Evolutionary conservation across 2,888 invertebrate species (phyloP).

Genomic region (Andrena flavipes): DNA sequence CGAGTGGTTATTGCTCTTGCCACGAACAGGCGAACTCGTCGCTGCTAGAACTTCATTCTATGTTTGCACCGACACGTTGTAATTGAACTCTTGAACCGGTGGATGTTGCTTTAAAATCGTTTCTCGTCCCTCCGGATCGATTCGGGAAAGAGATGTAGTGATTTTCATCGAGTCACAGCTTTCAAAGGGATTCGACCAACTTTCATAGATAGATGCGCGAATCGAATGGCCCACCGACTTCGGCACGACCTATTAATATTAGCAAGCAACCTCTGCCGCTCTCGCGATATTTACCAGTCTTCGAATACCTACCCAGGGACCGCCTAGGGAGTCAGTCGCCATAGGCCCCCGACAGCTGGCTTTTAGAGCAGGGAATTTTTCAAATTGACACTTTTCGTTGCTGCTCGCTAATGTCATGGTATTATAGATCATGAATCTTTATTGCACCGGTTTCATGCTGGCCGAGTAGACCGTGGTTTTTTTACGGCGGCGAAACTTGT

Average conservation of each 20-base stretch:
- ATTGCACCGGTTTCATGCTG: slow-evolving; percentile 60
- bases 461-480: slow-evolving; percentile 23
- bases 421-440: slow-evolving; percentile 61
- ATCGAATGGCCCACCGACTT: not conserved
- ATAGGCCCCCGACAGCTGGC: slow-evolving; percentile 33
- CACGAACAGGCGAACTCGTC: slow-evolving; percentile 2
- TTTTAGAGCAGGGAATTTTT: slow-evolving; percentile 26
- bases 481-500: slow-evolving; percentile 74
- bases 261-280: not conserved
- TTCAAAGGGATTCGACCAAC: not conserved
- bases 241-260: not conserved
- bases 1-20: slow-evolving; percentile 35
- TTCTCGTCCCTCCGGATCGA: not conserved
- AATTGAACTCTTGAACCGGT: slow-evolving; percentile 1
- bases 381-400: slow-evolving; percentile 29
- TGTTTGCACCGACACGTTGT: not conserved
- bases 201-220: not conserved
- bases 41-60: slow-evolving; percentile 7
- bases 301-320: not conserved
- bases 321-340: not conserved
- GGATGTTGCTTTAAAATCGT: not conserved
- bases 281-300: not conserved
- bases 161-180: not conserved
- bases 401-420: slow-evolving; percentile 40
- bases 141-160: not conserved